Evolutionary conservation across 2,113 vertebrate genomes (phyloP), one percentile per base, ranked within the genome.

Genomic region (Chamaetylas fuelleborni): DNA sequence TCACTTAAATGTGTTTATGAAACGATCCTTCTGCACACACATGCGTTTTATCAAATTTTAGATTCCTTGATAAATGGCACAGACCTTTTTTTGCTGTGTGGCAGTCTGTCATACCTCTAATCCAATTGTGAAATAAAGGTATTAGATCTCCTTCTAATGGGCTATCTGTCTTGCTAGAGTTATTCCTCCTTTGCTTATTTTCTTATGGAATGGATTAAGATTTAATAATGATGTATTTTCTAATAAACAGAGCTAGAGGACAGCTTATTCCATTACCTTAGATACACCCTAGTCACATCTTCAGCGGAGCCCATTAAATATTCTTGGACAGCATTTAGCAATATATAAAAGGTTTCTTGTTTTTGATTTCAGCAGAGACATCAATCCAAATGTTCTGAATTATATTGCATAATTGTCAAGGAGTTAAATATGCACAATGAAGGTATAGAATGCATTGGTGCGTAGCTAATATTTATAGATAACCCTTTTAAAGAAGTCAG

Each of bases 1-100:
- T 94, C 83, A 92, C 86, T 97, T 93, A 94, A 94, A 82, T 79
- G 72, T 91, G 78, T 89, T 97, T 97, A 95, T 93, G 86, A 94
- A 96, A 93, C 0, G 50, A 86, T 86, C 67, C 18, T 91, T 79
- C 88, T 80, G 85, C 70, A 79, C 40, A 47, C 72, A 74, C 64
- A 66, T 33, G 23, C 29, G 58, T 87, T 96, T 97, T 86, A 93
- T 94, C 67, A 96, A 73, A 95, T 93, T 92, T 77, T 79, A 58
- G 57, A 72, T 90, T 81, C 26, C 69, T 62, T 94, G 93, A 97
- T 95, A 91, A 95, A 96, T 92, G 90, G 17, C 53, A 66, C 20
- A 79, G 79, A 66, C 81, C 40, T 82, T 86, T 85, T 91, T 92
- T 92, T 80, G 57, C 61, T 61, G 9, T 23, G 23, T 96, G 71